Evolutionary conservation across 1,140 invertebrate species (phyloP).

Genomic region (Nasonia longicornis): DNA sequence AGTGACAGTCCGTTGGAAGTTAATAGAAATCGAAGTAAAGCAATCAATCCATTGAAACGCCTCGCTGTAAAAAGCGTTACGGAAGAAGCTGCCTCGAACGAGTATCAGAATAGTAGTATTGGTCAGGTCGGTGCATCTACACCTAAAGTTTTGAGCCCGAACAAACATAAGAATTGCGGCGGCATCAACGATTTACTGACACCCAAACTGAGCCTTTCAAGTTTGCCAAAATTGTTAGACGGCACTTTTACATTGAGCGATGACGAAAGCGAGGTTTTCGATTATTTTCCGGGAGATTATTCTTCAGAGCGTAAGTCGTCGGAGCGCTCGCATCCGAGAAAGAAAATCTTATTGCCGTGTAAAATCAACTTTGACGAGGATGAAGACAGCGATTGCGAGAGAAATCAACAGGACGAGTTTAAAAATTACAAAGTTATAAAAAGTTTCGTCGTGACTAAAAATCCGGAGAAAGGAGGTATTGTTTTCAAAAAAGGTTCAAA

Average conservation of each 20-base stretch:
- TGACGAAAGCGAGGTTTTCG: not conserved
- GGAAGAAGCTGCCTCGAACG: not conserved
- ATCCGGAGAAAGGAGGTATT: not conserved
- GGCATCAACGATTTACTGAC: not conserved
- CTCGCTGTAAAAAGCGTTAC: not conserved
- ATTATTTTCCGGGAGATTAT: not conserved
- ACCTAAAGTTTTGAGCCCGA: no score
- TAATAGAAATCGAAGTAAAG: no score
- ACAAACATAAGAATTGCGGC: no score
- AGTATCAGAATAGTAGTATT: not conserved
- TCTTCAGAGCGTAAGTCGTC: not conserved
- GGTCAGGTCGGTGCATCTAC: no score
- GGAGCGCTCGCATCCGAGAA: not conserved
- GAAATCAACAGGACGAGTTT: not conserved
- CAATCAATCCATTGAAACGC: not conserved
- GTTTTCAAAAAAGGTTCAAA: constrained; percentile 12
- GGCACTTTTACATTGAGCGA: not conserved
- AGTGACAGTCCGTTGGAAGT: not conserved
- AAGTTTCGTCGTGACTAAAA: constrained; percentile 27
- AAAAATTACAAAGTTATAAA: constrained; percentile 16
- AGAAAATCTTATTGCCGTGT: not conserved
- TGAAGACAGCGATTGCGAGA: constrained; percentile 18
- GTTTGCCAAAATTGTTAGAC: not conserved
- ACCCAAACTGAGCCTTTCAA: not conserved
- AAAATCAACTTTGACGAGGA: not conserved